Conservation (phyloP, 2,113 vertebrate genomes). For the Phylloscopus trochilus region DNA sequence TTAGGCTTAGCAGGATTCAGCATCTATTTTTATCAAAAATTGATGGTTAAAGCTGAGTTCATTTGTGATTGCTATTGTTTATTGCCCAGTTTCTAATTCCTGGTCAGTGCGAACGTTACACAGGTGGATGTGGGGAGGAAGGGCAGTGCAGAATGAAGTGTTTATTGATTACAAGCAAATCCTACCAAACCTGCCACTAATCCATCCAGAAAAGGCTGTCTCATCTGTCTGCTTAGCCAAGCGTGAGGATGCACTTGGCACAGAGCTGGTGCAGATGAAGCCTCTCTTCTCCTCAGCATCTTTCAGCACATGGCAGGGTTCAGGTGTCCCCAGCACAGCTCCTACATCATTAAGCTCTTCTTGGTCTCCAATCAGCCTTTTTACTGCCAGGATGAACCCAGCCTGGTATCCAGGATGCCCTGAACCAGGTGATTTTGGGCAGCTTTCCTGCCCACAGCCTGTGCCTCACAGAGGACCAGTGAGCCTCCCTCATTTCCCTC, state of each 20-base stretch:
- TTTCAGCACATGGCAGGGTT: background rate
- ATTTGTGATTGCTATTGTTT: slow-evolving; percentile 28
- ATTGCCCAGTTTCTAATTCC: slow-evolving; percentile 29
- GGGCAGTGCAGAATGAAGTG: slow-evolving; percentile 10
- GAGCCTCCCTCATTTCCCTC: background rate
- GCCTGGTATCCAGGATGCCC: background rate
- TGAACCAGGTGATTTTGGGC: background rate
- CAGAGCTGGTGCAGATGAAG: background rate
- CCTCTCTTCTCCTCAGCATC: background rate
- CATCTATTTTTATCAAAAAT: slow-evolving; percentile 61
- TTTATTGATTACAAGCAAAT: slow-evolving; percentile 14
- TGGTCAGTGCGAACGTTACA: background rate
- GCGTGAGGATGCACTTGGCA: background rate
- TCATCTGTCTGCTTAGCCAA: background rate
- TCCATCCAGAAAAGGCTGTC: slow-evolving; percentile 5
- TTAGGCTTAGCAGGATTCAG: slow-evolving; percentile 55
- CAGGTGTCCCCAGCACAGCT: background rate
- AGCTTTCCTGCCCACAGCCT: background rate
- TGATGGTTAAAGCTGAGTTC: slow-evolving; percentile 29
- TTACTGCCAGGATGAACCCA: background rate
- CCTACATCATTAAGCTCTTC: background rate
- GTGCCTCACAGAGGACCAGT: background rate
- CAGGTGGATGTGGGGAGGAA: background rate
- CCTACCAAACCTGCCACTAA: background rate
- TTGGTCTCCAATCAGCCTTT: background rate